These are phyloP conservation scores for Nematopogon swammerdamellus DNA, from an alignment of 2,888 invertebrate genomes.

Conservation along the genomic window DNA sequence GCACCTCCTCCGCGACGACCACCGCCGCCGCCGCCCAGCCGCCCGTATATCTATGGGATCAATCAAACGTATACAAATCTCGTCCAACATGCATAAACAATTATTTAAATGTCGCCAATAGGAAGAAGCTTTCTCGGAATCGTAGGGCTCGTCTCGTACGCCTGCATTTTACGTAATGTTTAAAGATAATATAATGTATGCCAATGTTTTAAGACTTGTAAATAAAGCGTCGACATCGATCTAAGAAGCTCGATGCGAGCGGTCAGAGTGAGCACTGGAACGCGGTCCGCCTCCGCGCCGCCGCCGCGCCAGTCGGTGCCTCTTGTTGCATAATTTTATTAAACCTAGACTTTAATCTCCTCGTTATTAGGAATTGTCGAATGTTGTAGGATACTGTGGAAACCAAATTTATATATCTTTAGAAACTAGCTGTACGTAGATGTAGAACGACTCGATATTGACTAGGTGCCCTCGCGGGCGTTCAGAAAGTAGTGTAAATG, in stretches of 20 bases:
- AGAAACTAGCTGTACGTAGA: slow-evolving; percentile 31
- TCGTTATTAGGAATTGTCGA: slow-evolving; percentile 49
- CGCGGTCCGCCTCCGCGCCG: background rate
- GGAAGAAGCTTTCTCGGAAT: slow-evolving; percentile 33
- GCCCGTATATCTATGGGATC: slow-evolving; percentile 45
- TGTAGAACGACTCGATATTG: slow-evolving; percentile 43
- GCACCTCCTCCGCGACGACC: background rate
- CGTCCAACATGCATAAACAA: slow-evolving; percentile 53
- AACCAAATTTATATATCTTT: slow-evolving; percentile 56
- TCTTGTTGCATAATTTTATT: slow-evolving; percentile 54
- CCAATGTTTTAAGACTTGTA: background rate
- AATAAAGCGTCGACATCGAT: background rate
- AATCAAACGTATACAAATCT: slow-evolving; percentile 33
- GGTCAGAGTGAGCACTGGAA: background rate
- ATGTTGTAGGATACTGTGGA: slow-evolving; percentile 53
- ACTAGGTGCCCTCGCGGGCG: slow-evolving; percentile 50
- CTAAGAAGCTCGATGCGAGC: background rate
- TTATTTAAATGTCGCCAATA: slow-evolving; percentile 49
- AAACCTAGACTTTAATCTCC: slow-evolving; percentile 52
- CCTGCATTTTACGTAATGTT: background rate
- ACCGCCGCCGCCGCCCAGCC: slow-evolving; percentile 8
- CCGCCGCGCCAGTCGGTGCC: background rate
- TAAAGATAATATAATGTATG: background rate
- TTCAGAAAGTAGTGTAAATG: slow-evolving; percentile 47
- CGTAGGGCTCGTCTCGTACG: background rate